Conservation (phyloP, 92 coral and sea anemone genomes). For the Palythoa grandis region DNA sequence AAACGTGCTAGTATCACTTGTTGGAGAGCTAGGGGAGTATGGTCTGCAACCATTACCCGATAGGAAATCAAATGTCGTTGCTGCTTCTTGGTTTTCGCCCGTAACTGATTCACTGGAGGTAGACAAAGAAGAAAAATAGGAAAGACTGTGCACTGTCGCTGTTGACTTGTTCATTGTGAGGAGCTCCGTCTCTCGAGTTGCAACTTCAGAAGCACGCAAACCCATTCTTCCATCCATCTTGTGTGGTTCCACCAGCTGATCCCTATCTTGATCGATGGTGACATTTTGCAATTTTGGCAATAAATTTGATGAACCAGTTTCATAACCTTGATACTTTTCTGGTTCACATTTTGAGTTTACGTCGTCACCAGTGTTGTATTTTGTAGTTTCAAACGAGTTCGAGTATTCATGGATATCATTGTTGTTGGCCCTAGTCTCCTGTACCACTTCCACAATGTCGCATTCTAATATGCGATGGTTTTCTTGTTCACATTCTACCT, state of each 20-base stretch:
- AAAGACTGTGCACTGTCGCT: neutral
- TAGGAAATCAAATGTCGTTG: neutral
- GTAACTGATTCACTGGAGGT: neutral
- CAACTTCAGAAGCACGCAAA: neutral
- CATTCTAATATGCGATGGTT: neutral
- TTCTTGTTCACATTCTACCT: neutral
- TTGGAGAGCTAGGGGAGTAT: conserved; percentile 28
- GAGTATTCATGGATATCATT: neutral
- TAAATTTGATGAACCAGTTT: neutral
- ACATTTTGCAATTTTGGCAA: neutral
- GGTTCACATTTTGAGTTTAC: neutral
- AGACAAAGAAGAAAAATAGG: neutral
- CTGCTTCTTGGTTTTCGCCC: neutral
- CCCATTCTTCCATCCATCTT: no score
- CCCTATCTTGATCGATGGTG: neutral
- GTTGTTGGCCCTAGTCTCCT: neutral
- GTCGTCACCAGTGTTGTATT: neutral
- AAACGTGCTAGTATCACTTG: neutral
- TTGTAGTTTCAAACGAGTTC: neutral
- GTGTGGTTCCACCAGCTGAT: neutral
- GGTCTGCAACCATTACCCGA: neutral
- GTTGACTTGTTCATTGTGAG: neutral
- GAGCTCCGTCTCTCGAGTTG: neutral
- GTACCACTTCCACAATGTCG: neutral
- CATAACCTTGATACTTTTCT: neutral